Evolutionary conservation across 2,113 vertebrate species (phyloP).

Genomic region (Oreochromis tanganicae): DNA sequence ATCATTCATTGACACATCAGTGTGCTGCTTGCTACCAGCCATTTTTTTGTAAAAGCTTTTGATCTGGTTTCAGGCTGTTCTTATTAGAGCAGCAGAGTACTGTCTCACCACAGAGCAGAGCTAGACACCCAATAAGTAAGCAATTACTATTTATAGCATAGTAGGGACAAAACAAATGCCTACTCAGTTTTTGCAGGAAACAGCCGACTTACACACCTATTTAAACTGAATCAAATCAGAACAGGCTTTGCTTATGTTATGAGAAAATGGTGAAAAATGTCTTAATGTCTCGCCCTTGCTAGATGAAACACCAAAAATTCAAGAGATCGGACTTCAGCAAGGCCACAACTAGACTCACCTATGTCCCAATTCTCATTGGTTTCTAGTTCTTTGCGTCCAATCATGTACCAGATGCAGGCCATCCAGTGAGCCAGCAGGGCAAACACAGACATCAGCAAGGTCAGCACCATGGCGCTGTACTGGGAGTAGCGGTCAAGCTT

Average conservation of each 20-base stretch:
- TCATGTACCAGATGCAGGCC: constrained; percentile 91
- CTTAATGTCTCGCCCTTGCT: not conserved
- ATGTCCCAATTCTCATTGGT: constrained; percentile 84
- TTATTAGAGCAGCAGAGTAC: constrained; percentile 25
- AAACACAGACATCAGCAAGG: constrained; percentile 90
- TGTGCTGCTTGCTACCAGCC: not conserved
- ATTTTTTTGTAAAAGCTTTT: constrained; percentile 6
- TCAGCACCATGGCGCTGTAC: constrained; percentile 90
- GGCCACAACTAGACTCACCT: constrained; percentile 72
- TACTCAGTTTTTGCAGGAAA: not conserved
- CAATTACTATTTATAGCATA: constrained; percentile 32
- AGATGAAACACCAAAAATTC: not conserved
- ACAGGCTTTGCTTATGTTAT: not conserved
- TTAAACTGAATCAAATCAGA: not conserved
- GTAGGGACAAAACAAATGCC: constrained; percentile 3
- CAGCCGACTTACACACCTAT: not conserved
- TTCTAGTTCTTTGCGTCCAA: constrained; percentile 82
- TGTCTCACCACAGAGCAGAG: constrained; percentile 7
- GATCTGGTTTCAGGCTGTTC: constrained; percentile 16
- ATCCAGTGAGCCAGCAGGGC: constrained; percentile 90
- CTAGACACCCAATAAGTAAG: constrained; percentile 1
- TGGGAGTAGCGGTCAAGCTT: constrained; percentile 91
- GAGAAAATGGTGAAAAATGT: not conserved
- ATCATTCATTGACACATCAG: not conserved
- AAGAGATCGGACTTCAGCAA: not conserved